Percentiles rank a stretch among this genome's conserved stretches.
phyloP scores from a whole-genome alignment of 64 coral and sea anemone species.

The Pocillopora damicornis region DNA sequence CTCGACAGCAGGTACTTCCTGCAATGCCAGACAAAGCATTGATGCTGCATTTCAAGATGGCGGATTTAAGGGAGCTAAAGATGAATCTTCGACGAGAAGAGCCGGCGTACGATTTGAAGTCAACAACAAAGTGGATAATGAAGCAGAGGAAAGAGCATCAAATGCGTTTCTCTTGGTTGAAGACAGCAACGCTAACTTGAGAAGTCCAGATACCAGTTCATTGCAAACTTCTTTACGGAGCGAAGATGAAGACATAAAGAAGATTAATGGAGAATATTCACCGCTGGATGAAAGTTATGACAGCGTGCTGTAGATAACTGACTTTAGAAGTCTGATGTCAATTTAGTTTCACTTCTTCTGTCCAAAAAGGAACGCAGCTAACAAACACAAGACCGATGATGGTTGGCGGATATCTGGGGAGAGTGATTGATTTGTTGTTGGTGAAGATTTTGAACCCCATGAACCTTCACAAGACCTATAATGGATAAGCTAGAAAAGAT shows the following conservation, averaged over 20 bases:
- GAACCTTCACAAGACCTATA: too few species aligned
- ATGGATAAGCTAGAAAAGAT: too few species aligned
- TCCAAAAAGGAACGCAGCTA: neutral
- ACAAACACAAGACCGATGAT: neutral
- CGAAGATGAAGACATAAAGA: neutral
- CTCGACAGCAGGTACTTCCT: neutral
- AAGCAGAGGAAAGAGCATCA: neutral
- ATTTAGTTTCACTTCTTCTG: too few species aligned
- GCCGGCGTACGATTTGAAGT: neutral
- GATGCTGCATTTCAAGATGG: neutral
- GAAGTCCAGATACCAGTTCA: neutral
- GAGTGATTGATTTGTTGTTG: too few species aligned
- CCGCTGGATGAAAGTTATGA: constrained; percentile 6
- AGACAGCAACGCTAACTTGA: neutral
- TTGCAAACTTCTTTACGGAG: neutral
- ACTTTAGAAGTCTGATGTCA: too few species aligned
- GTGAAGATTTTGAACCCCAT: too few species aligned
- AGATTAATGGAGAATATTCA: neutral
- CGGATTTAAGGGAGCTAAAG: neutral
- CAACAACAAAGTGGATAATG: neutral
- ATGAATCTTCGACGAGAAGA: neutral
- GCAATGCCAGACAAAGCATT: neutral
- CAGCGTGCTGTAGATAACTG: neutral
- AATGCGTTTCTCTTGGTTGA: neutral
- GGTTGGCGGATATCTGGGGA: too few species aligned